These are phyloP conservation scores for Nomia melanderi DNA, from an alignment of 1,140 invertebrate species.

Conservation along the genomic window DNA sequence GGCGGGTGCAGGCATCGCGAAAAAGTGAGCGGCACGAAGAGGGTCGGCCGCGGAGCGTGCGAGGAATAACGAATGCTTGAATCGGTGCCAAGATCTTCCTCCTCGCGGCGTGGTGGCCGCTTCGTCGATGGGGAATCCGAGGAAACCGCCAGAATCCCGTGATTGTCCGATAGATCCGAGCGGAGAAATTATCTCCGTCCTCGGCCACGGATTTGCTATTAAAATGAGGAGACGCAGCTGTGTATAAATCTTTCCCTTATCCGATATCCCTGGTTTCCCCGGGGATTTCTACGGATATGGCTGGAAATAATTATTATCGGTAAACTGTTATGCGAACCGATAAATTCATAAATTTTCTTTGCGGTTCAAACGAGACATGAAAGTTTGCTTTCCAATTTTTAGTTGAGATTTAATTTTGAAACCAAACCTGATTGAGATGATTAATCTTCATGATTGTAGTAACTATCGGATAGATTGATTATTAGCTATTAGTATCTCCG, in stretches of 20 bases:
- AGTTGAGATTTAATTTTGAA: too few relatives aligned
- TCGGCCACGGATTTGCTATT: background rate
- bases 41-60: constrained; percentile 24
- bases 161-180: constrained; percentile 22
- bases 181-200: constrained; percentile 13
- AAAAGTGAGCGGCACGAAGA: constrained; percentile 28
- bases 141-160: background rate
- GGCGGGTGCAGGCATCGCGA: constrained; percentile 13
- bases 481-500: too few relatives aligned
- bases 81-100: constrained; percentile 68
- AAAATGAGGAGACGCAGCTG: background rate
- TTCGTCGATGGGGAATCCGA: constrained; percentile 4
- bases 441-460: too few relatives aligned
- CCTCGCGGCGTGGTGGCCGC: background rate
- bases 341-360: background rate
- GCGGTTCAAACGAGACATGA: too few relatives aligned
- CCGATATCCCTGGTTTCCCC: background rate
- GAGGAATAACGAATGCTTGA: constrained; percentile 70
- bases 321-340: background rate
- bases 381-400: too few relatives aligned
- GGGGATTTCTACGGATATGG: background rate
- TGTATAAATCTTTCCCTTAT: background rate
- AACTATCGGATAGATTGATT: too few relatives aligned
- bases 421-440: too few relatives aligned
- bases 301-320: background rate